phyloP scores from a whole-genome alignment of 2,888 invertebrate species.

The Megastigmus dorsalis region DNA sequence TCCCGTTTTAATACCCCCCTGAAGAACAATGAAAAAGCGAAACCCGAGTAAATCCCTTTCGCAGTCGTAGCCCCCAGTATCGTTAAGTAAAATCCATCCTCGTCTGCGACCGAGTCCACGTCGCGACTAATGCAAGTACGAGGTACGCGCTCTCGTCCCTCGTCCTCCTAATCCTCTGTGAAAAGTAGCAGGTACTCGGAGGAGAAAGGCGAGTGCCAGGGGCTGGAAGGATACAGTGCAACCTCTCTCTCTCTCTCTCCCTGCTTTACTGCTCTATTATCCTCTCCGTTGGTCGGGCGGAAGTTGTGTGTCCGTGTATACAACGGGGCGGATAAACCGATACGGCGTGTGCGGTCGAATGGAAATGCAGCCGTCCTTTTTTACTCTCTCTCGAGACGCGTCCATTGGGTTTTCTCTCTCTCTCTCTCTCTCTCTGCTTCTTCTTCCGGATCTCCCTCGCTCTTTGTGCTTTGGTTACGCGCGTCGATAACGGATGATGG shows the following conservation, averaged over 20 bases:
- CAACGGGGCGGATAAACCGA: constrained; percentile 32
- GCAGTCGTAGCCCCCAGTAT: too few species aligned
- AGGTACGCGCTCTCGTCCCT: neutral
- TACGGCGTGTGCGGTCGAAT: constrained; percentile 26
- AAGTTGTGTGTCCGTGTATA: constrained; percentile 22
- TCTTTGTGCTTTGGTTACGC: neutral
- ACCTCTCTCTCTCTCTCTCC: neutral
- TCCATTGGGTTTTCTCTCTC: neutral
- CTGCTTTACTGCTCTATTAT: constrained; percentile 30
- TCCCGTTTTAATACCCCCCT: too few species aligned
- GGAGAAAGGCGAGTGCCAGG: too few species aligned
- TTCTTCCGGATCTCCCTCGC: too few species aligned
- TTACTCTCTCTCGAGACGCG: too few species aligned
- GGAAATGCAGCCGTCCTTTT: constrained; percentile 17
- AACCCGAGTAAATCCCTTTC: constrained; percentile 1
- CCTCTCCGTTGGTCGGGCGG: constrained; percentile 8
- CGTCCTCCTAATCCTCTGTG: constrained; percentile 21
- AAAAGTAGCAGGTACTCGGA: constrained; percentile 28
- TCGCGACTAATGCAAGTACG: constrained; percentile 25
- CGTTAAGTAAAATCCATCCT: constrained; percentile 23
- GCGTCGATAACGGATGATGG: neutral
- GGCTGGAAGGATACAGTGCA: too few species aligned
- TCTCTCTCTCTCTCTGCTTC: neutral
- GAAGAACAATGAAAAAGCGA: too few species aligned
- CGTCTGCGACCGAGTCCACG: neutral